Conservation (phyloP, 2,888 invertebrate species). For the Athetis lepigone region DNA sequence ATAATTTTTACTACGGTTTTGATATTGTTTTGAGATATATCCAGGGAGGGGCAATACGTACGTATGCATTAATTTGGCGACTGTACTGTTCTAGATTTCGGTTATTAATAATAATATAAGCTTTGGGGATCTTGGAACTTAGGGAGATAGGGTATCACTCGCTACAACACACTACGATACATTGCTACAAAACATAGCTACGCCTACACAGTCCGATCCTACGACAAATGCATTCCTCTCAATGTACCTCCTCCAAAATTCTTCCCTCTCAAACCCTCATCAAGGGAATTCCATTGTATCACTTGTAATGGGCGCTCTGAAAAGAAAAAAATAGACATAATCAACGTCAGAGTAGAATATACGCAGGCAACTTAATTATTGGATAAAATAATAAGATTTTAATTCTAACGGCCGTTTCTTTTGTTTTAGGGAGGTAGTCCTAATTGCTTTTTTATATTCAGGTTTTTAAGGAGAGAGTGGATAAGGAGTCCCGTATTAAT, state of each 20-base stretch:
- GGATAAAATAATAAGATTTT: constrained; percentile 65
- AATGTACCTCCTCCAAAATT: constrained; percentile 68
- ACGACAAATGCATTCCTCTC: background rate
- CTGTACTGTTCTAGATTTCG: too few species aligned
- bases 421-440: constrained; percentile 45
- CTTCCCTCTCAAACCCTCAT: constrained; percentile 71
- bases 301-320: constrained; percentile 75
- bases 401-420: constrained; percentile 48
- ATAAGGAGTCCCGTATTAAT: constrained; percentile 34
- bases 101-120: too few species aligned
- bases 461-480: constrained; percentile 12
- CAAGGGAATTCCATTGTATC: constrained; percentile 85
- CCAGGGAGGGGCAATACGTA: too few species aligned
- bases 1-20: too few species aligned
- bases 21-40: too few species aligned
- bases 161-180: too few species aligned
- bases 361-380: constrained; percentile 66
- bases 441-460: constrained; percentile 45
- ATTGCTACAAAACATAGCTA: background rate
- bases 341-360: constrained; percentile 67
- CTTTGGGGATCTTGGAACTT: too few species aligned
- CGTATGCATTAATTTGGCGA: too few species aligned
- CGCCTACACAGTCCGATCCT: too few species aligned
- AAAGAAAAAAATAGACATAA: constrained; percentile 78
- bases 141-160: too few species aligned